phyloP scores from a whole-genome alignment of 1,140 invertebrate genomes.

The Ectropis grisescens region DNA sequence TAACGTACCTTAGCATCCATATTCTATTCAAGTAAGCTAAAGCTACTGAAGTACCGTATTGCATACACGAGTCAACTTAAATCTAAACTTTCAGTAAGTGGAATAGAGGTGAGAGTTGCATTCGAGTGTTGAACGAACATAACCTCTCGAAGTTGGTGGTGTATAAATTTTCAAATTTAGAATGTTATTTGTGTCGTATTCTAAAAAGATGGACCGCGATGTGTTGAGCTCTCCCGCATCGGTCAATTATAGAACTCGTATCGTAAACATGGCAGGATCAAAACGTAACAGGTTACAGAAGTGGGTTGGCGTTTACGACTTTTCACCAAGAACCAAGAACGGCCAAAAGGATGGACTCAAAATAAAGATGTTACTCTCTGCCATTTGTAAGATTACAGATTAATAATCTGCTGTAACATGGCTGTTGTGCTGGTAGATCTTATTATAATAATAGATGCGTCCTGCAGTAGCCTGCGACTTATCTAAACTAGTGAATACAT shows the following conservation, averaged over 20 bases:
- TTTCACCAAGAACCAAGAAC: conserved; percentile 13
- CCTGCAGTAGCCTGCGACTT: too few relatives aligned
- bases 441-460: too few relatives aligned
- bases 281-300: conserved; percentile 23
- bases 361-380: conserved; percentile 27
- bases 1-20: conserved; percentile 56
- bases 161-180: conserved; percentile 68
- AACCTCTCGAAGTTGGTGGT: conserved; percentile 37
- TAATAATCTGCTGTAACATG: too few relatives aligned
- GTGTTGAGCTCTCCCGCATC: conserved; percentile 68
- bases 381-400: conserved; percentile 28
- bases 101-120: conserved; percentile 24
- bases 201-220: conserved; percentile 68
- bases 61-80: conserved; percentile 1
- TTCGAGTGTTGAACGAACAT: background rate
- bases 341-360: conserved; percentile 19
- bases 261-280: conserved; percentile 31
- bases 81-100: conserved; percentile 14
- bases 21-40: conserved; percentile 38
- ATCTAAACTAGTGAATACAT: too few relatives aligned
- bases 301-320: conserved; percentile 20
- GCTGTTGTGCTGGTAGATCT: too few relatives aligned
- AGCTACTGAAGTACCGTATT: too few relatives aligned
- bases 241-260: conserved; percentile 65
- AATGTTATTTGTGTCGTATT: conserved; percentile 69